phyloP scores from a whole-genome alignment of 2,888 invertebrate species.

The Idaea straminata region DNA sequence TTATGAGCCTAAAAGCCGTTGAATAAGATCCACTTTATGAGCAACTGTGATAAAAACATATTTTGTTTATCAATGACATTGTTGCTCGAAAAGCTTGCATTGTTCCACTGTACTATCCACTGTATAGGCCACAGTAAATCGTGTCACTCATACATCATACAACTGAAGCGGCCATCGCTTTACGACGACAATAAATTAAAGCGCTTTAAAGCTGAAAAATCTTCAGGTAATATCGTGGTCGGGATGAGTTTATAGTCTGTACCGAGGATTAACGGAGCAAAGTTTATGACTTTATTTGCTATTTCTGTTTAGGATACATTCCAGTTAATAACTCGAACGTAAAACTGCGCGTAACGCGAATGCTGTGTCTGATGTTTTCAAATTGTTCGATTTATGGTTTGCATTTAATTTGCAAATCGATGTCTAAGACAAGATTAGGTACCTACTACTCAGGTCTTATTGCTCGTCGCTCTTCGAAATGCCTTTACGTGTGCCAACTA shows the following conservation, averaged over 20 bases:
- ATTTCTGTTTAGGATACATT: conserved; percentile 14
- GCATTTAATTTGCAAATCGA: background rate
- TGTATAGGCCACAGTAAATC: conserved; percentile 10
- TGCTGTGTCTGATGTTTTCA: background rate
- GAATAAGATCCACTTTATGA: too few species aligned
- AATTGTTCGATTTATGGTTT: background rate
- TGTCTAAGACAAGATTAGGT: background rate
- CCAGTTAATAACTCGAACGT: background rate
- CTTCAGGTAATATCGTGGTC: conserved; percentile 51
- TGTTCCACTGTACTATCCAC: background rate
- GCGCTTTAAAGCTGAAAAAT: conserved; percentile 43
- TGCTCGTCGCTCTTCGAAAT: too few species aligned
- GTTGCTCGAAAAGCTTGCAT: background rate
- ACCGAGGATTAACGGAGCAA: conserved; percentile 24
- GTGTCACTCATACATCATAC: conserved; percentile 34
- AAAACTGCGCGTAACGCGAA: background rate
- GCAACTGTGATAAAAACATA: too few species aligned
- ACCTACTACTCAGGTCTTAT: too few species aligned
- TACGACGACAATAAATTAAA: conserved; percentile 64
- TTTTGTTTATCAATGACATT: background rate
- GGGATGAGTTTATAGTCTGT: conserved; percentile 35
- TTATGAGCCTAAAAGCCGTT: too few species aligned
- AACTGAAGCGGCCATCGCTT: conserved; percentile 62
- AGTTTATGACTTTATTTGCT: conserved; percentile 27
- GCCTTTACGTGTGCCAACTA: too few species aligned